Conservation (phyloP, 2,888 invertebrate species). For the Himalopsyche tibetana region DNA sequence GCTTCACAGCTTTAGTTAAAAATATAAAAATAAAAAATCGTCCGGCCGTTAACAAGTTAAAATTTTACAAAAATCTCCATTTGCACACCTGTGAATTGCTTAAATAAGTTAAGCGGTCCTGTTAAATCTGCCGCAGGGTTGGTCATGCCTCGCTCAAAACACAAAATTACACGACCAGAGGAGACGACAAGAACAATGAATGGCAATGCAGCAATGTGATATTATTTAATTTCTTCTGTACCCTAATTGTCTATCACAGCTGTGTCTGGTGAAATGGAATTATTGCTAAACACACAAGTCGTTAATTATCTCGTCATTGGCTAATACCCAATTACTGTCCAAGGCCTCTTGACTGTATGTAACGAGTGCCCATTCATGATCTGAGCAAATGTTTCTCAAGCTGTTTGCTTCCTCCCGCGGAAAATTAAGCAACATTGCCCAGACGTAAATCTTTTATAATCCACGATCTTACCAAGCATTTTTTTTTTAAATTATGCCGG, state of each 20-base stretch:
- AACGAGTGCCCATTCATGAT: neutral
- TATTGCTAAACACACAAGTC: neutral
- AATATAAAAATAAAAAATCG: neutral
- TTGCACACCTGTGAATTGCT: constrained; percentile 30
- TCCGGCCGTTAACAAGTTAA: neutral
- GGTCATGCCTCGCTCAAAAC: neutral
- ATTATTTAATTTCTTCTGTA: constrained; percentile 15
- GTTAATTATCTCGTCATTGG: constrained; percentile 3
- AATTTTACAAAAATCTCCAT: neutral
- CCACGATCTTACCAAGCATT: no score
- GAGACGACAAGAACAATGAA: neutral
- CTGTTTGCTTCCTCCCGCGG: no score
- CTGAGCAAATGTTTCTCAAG: no score
- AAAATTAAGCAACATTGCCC: no score
- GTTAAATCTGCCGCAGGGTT: neutral
- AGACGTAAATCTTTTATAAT: no score
- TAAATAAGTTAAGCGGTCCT: constrained; percentile 27
- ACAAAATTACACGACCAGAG: neutral
- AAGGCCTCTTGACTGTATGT: neutral
- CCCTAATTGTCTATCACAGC: constrained; percentile 25
- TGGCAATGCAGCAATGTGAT: neutral
- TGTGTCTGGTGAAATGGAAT: constrained; percentile 2
- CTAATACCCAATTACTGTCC: neutral
- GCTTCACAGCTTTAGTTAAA: no score
- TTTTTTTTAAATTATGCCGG: no score